Base-by-base conservation (phyloP, 2,797 vertebrate species). In the Manis javanica region DNA sequence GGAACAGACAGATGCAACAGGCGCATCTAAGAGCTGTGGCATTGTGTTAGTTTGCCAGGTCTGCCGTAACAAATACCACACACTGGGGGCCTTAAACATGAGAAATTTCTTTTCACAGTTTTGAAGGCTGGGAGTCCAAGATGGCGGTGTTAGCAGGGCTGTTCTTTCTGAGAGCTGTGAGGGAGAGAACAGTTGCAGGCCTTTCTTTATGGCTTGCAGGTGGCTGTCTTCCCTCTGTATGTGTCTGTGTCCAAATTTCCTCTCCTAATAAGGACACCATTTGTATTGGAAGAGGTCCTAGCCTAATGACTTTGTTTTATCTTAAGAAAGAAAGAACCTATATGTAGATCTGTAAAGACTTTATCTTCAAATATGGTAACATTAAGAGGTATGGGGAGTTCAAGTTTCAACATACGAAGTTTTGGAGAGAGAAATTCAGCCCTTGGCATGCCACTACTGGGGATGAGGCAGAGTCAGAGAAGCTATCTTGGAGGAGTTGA, bases 11-110 rank as follows among this genome's bases (percentile, higher is more conserved):
- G 23, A 5, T 1, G 3, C 3, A 24, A 5, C 1, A 69, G 31
- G 21, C 53, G 13, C 5, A 1, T 1, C 0, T 0, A 31, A 15
- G 0, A 14, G 19, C 4, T 72, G 6, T 26, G 31, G n/a, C 14
- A 4, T 23, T 29, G 3, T 19, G 2, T 16, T 7, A 31, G 10
- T 29, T 5, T 55, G 6, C 19, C 6, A n/a, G 2, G 9, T 5
- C 34, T 75, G 9, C 51, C 23, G 2, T n/a, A 10, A 26, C 13
- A 37, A 51, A 23, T 6, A 16, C 31, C 2, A 0, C 13, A 53
- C 23, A 29, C 2, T 4, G 1, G 26, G 23, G 5, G 16, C 5
- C 18, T 57, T 23, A 53, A 77, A 64, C 9, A 15, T 16, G 15
- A 78, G n/a, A 49, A 37, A 55, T 0, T 12, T 29, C 2, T 49